Conservation (phyloP, 2,113 vertebrate genomes). For the Meles meles region DNA sequence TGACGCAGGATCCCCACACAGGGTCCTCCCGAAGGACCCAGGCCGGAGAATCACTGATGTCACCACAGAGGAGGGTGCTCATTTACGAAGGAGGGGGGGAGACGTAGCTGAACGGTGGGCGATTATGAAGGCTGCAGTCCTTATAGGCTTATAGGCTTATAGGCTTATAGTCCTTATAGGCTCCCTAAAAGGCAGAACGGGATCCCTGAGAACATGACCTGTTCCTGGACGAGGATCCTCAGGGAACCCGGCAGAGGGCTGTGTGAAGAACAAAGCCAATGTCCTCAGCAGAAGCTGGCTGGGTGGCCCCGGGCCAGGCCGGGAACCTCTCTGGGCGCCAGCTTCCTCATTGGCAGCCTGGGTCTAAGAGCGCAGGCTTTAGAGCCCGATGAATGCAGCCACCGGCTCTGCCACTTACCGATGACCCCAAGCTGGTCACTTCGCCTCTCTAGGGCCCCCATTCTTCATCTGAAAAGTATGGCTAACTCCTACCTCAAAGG, state of each 20-base stretch:
- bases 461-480: not conserved
- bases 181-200: not conserved
- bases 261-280: not conserved
- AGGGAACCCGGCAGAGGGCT: not conserved
- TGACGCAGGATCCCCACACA: not conserved
- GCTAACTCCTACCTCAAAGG: not conserved
- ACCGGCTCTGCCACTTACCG: not conserved
- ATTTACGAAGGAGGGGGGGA: not conserved
- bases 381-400: accelerated
- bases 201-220: not conserved
- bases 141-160: accelerated
- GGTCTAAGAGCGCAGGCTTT: not conserved
- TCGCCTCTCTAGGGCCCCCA: not conserved
- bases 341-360: not conserved
- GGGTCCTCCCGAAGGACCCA: not conserved
- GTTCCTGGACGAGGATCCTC: not conserved
- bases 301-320: not conserved
- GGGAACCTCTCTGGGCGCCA: not conserved
- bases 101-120: not conserved
- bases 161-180: too few species aligned
- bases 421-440: not conserved
- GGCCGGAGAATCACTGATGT: not conserved
- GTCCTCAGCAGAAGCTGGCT: not conserved
- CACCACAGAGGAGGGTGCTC: not conserved
- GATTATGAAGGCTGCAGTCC: not conserved